phyloP scores from a whole-genome alignment of 2,113 vertebrate genomes.

The Erythrolamprus reginae region DNA sequence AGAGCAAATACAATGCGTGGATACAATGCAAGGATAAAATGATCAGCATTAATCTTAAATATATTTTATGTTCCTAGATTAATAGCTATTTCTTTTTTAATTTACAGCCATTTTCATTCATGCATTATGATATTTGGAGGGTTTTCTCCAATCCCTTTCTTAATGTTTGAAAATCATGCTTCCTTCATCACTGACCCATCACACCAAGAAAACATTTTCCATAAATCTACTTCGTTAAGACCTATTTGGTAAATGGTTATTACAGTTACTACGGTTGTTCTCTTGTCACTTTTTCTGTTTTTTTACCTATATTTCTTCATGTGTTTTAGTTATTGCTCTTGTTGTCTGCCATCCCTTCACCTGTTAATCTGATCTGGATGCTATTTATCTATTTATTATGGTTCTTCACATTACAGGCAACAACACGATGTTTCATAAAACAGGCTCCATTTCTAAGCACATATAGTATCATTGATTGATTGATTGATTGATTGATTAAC shows the following conservation, averaged over 20 bases:
- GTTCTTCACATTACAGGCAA: neutral
- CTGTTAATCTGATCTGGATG: neutral
- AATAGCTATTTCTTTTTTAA: neutral
- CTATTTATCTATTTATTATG: neutral
- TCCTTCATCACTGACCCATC: neutral
- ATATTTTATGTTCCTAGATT: neutral
- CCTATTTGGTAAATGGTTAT: neutral
- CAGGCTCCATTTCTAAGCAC: neutral
- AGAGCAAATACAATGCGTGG: neutral
- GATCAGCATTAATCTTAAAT: neutral
- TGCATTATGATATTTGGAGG: neutral
- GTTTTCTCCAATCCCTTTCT: neutral
- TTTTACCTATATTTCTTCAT: neutral
- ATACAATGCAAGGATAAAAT: neutral
- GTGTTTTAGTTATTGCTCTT: neutral
- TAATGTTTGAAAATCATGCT: neutral
- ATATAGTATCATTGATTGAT: neutral
- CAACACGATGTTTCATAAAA: neutral
- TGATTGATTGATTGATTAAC: neutral
- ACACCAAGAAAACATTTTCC: neutral
- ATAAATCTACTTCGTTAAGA: neutral
- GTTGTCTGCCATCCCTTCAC: neutral
- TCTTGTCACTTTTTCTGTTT: neutral
- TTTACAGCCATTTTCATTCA: neutral
- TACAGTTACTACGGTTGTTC: neutral